Evolutionary conservation across 2,888 invertebrate species (phyloP), one percentile per base, ranked within the genome.

Genomic region (Trichopoda pennipes): DNA sequence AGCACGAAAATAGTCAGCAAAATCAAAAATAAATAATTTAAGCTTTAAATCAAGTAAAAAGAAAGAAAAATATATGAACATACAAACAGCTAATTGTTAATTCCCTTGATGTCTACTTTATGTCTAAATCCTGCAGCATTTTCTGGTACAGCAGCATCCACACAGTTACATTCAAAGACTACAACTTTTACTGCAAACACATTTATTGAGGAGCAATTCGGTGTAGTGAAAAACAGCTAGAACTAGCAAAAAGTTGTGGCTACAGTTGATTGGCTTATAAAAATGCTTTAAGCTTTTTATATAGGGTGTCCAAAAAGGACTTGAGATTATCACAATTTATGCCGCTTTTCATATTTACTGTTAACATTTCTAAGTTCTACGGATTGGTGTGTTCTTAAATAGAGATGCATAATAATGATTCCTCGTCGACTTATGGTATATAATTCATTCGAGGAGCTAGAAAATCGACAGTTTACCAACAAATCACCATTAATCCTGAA

Each of bases 71-170:
- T 35, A 8, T 32, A 55, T n/a, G 55, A 73, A 44, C 0, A 42
- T n/a, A 8, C 14, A 44, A 49, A 47, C 56, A 69, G 51, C 58
- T 74, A 58, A 74, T 77, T 74, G 64, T 44, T 58, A 58, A 78
- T 81, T 81, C 81, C 69, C 77, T 70, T 78, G 73, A 55, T 81
- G 81, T 81, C 81, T 77, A 53, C 51, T 14, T 49, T 69, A 38
- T 74, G 81, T 81, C 81, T 78, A 74, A 78, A 44, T 77, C 63
- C 77, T 64, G 58, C 73, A 74, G 64, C 74, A 77, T 17, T 63
- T 68, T 66, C 4, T n/a, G 28, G 28, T 9, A 60, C 35, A 53
- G 16, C 10, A 19, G 16, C 4, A 44, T n/a, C 3, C 42, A 49
- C 17, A 17, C 47, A 49, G 9, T 49, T 1, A 55, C 49, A 38